Base-by-base conservation (phyloP, 2,888 invertebrate genomes). In the Apamea monoglypha region DNA sequence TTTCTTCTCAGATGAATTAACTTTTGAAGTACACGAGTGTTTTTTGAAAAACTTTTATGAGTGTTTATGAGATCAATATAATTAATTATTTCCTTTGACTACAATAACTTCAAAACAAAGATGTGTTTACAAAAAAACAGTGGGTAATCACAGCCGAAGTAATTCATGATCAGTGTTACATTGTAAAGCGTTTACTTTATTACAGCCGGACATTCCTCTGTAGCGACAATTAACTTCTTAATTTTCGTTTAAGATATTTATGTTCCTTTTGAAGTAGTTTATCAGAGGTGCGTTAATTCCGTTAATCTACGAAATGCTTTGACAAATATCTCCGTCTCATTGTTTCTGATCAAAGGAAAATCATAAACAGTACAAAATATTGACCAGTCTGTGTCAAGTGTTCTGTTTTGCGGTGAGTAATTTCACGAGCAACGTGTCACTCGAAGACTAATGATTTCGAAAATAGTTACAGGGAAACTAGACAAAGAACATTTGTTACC, bases 331-430 rank as follows among this genome's bases (percentile, higher is more conserved):
- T 86, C 89, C 78, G 85, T 89, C 86, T 91, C 90, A 95, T 95
- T 95, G 94, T 95, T 91, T 85, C 86, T 92, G 94, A 96, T 96
- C 96, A 96, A 96, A 95, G 94, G 90, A 89, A 92, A 90, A 92
- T 92, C 93, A 95, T 96, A 96, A 96, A 96, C 91, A 93, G 87
- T 91, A 93, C 92, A 93, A 95, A 94, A 94, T 96, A 96, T 96
- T 94, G 95, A 94, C 91, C 90, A 86, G 82, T 85, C 88, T 88
- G 92, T 93, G 95, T 95, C 95, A 95, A 93, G 91, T 94, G 91
- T 94, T 95, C 94, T 90, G 93, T 92, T 92, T 90, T 91, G 91
- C 92, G 91, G 92, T 94, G 94, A 95, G 92, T 94, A 95, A 95
- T 94, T 93, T 93, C 91, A 92, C 91, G 86, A 92, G 91, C 89